These are phyloP conservation scores for Gastrophysa polygoni DNA, from an alignment of 2,888 invertebrate species.

Conservation along the genomic window DNA sequence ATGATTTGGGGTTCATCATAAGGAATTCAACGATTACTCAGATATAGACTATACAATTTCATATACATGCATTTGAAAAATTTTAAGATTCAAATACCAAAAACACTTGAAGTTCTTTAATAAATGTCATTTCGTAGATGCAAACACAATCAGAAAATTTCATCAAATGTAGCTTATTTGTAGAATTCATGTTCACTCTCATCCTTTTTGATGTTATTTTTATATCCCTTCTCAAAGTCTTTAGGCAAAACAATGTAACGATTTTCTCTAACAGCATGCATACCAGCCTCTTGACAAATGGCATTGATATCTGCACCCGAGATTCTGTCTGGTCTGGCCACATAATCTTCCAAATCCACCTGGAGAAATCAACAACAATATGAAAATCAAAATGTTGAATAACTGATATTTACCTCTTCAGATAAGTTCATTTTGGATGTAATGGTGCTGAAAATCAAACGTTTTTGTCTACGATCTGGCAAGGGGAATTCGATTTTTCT, in stretches of 20 bases:
- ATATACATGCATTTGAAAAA: no score
- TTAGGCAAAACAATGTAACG: conserved; percentile 98
- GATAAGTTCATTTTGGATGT: conserved; percentile 97
- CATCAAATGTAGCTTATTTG: conserved; percentile 71
- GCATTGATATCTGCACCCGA: conserved; percentile 99
- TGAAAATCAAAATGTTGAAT: not conserved
- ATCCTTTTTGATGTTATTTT: conserved; percentile 99
- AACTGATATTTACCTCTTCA: conserved; percentile 71
- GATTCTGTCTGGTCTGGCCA: conserved; percentile 97
- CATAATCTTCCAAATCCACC: conserved; percentile 98
- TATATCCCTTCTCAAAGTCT: conserved; percentile 99
- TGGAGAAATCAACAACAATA: conserved; percentile 31
- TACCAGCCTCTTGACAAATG: conserved; percentile 99
- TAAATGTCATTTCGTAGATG: not conserved
- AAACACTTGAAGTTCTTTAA: no score
- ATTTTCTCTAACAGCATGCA: conserved; percentile 99
- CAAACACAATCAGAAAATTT: not conserved
- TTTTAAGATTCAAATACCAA: no score
- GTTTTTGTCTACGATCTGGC: conserved; percentile 90
- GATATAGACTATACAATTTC: no score
- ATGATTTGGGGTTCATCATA: no score
- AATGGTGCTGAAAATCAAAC: conserved; percentile 97
- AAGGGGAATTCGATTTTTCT: conserved; percentile 98
- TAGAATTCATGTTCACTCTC: conserved; percentile 99
- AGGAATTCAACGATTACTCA: no score